Conservation (phyloP, 2,113 vertebrate genomes). For the Reinhardtius hippoglossoides region DNA sequence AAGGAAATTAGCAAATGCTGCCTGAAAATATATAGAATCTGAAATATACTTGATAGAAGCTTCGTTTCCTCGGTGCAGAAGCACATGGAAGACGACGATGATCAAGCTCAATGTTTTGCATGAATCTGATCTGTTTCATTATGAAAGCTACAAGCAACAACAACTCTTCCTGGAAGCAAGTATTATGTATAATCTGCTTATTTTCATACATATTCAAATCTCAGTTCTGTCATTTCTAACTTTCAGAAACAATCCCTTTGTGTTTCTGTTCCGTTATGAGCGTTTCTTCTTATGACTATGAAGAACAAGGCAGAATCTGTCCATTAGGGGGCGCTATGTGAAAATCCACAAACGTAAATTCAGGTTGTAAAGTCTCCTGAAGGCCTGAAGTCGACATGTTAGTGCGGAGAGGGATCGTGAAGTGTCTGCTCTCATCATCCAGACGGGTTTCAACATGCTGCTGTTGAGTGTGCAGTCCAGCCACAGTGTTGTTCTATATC, state of each 20-base stretch:
- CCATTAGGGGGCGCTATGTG: conserved; percentile 27
- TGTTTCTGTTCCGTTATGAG: too few relatives aligned
- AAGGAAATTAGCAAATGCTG: conserved; percentile 28
- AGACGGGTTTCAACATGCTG: neutral
- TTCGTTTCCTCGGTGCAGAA: conserved; percentile 1
- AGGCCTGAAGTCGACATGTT: too few relatives aligned
- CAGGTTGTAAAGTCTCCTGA: too few relatives aligned
- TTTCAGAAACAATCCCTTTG: too few relatives aligned
- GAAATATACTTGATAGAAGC: conserved; percentile 8
- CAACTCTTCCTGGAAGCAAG: conserved; percentile 32
- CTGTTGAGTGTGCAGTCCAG: neutral
- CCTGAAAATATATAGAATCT: conserved; percentile 19
- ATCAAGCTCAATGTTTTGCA: conserved; percentile 20
- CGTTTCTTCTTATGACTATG: too few relatives aligned
- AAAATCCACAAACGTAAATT: neutral
- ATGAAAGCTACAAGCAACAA: conserved; percentile 25
- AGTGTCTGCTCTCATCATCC: too few relatives aligned
- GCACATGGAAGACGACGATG: conserved; percentile 66
- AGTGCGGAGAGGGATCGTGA: too few relatives aligned
- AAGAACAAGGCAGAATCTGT: neutral
- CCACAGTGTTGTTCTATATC: too few relatives aligned
- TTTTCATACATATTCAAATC: conserved; percentile 43
- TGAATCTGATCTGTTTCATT: neutral
- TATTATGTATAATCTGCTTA: conserved; percentile 2
- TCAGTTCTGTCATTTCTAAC: neutral